These are phyloP conservation scores for Lathamus discolor DNA, from an alignment of 2,113 vertebrate species.

Conservation along the genomic window DNA sequence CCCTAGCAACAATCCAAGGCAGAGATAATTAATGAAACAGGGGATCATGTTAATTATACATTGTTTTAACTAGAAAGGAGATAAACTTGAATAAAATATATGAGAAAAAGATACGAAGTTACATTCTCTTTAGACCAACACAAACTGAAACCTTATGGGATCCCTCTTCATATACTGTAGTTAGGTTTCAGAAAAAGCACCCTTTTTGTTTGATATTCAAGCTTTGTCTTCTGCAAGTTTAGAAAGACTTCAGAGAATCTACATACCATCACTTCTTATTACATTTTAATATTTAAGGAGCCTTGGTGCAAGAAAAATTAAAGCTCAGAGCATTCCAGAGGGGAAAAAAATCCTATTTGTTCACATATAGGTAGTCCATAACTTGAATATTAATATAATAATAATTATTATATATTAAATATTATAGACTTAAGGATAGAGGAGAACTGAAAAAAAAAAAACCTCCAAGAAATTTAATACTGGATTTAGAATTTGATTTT, in stretches of 20 bases:
- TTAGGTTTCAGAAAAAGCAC: neutral
- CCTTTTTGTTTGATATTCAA: neutral
- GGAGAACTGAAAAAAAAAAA: neutral
- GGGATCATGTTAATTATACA: slow-evolving; percentile 30
- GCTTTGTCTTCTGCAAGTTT: neutral
- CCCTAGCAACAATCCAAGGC: neutral
- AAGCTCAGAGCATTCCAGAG: neutral
- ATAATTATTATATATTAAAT: neutral
- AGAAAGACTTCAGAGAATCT: neutral
- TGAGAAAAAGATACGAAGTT: neutral
- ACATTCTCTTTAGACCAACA: neutral
- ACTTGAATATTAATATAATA: neutral
- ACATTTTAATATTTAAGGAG: neutral
- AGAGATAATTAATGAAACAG: slow-evolving; percentile 28
- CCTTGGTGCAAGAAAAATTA: neutral
- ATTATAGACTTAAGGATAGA: neutral
- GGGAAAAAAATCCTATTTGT: neutral
- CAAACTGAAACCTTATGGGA: neutral
- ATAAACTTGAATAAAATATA: neutral
- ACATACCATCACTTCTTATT: neutral
- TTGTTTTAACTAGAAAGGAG: neutral
- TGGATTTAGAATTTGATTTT: neutral
- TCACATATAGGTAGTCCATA: neutral
- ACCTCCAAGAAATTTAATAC: neutral
- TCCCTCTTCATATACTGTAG: neutral